Percentiles rank a stretch among this genome's conserved stretches.
phyloP scores from a whole-genome alignment of 2,888 invertebrate genomes.

The Apamea sordens region DNA sequence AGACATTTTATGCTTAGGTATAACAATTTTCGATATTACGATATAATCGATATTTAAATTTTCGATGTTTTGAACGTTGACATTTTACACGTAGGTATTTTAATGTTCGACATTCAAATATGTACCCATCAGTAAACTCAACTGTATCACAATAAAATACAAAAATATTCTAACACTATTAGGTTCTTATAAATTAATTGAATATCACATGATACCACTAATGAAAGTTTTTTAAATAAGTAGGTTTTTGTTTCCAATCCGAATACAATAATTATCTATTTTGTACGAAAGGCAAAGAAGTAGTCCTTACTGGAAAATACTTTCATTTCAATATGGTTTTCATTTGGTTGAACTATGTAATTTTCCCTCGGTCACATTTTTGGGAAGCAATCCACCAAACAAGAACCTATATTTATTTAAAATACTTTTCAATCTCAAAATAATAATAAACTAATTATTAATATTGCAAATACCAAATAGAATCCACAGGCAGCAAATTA shows the following conservation, averaged over 20 bases:
- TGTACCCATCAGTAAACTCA: constrained; percentile 48
- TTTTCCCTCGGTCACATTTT: background rate
- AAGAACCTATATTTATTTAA: constrained; percentile 4
- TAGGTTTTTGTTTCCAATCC: background rate
- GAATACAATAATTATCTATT: background rate
- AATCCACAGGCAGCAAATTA: constrained; percentile 21
- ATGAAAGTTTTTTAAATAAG: background rate
- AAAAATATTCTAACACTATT: constrained; percentile 15
- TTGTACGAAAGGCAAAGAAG: constrained; percentile 33
- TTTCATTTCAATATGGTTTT: background rate
- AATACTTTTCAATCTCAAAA: constrained; percentile 22
- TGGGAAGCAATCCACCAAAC: constrained; percentile 2
- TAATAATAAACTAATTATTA: constrained; percentile 8
- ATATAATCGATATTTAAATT: no score
- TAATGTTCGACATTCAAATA: no score
- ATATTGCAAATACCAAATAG: constrained; percentile 42
- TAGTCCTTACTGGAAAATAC: background rate
- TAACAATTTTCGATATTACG: no score
- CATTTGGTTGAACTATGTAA: background rate
- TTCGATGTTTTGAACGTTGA: no score
- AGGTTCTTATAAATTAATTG: constrained; percentile 32
- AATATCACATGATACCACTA: constrained; percentile 49
- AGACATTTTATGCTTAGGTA: no score
- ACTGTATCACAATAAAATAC: constrained; percentile 45
- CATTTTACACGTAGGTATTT: no score